Conservation (phyloP, 2,797 vertebrate species). For the Paguma larvata region DNA sequence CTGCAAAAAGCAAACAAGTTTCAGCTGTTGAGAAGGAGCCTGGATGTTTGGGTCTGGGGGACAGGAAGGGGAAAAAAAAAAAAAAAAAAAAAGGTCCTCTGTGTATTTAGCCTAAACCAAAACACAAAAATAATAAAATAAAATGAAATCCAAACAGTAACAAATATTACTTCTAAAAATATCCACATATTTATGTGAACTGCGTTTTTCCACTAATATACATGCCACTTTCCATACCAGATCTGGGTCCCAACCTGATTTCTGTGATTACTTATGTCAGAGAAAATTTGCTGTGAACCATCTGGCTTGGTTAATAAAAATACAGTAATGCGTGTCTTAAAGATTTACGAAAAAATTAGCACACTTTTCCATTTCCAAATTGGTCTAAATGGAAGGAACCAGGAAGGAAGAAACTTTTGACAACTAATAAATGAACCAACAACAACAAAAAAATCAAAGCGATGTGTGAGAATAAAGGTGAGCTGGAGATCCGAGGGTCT, state of each 20-base stretch:
- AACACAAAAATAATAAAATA: slow-evolving; percentile 16
- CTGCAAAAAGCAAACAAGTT: slow-evolving; percentile 88
- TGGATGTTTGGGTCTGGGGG: neutral
- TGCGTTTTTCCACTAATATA: slow-evolving; percentile 69
- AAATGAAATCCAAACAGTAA: slow-evolving; percentile 70
- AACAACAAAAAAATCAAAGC: slow-evolving; percentile 55
- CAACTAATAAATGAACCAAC: slow-evolving; percentile 69
- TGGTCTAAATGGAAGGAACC: slow-evolving; percentile 71
- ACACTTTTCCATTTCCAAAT: slow-evolving; percentile 78
- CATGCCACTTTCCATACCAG: slow-evolving; percentile 72
- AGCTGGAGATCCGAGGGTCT: neutral
- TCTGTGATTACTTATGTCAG: slow-evolving; percentile 82
- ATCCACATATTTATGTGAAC: slow-evolving; percentile 63
- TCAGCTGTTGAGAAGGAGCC: slow-evolving; percentile 56
- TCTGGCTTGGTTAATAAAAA: slow-evolving; percentile 84
- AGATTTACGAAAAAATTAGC: slow-evolving; percentile 82
- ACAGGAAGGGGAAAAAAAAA: too few relatives aligned
- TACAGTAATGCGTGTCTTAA: slow-evolving; percentile 76
- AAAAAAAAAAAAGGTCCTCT: neutral
- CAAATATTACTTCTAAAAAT: slow-evolving; percentile 77
- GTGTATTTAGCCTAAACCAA: slow-evolving; percentile 41
- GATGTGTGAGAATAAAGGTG: neutral
- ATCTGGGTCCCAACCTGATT: slow-evolving; percentile 77
- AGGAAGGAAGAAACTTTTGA: slow-evolving; percentile 78
- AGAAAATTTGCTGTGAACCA: slow-evolving; percentile 80